Base-by-base conservation (phyloP, 2,888 invertebrate genomes). In the Gandaritis pyraliata region DNA sequence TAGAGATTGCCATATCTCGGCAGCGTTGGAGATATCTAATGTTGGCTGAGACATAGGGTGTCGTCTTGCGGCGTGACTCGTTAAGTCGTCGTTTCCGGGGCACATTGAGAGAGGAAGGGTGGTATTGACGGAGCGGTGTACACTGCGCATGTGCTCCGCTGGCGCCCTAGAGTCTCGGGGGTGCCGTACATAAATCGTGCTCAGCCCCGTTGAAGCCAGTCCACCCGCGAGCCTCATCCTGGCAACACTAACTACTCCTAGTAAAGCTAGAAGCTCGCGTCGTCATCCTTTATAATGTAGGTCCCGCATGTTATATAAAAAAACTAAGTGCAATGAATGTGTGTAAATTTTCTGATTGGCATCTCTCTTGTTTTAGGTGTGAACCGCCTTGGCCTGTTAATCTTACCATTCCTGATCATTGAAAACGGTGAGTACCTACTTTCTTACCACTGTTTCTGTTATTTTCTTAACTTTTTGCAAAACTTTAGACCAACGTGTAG, bases 101-200 rank as follows among this genome's bases (percentile, higher is more conserved):
- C 87, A 85, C 86, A 85, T 81, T 82, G 85, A 83, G 85, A 85
- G 88, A 84, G 86, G 84, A 78, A 80, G 86, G 90, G 87, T 86
- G 88, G 80, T 89, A 89, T 90, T 84, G 89, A 88, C 82, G 85
- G 82, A 77, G 83, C 78, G 85, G 81, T 76, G 74, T 75, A 74
- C 72, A 70, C 76, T 85, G 90, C 92, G 91, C 91, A 88, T 88
- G 89, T 87, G 87, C 87, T 75, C 73, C 78, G 72, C 68, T 77
- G 90, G 90, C 91, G 90, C 90, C 90, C 80, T 78, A 74, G 83
- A 82, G 90, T 90, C 90, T 91, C 87, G 85, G 83, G 83, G 85
- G 83, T 77, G 79, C 79, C 79, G 74, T 88, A 89, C 82, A 83
- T 85, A 87, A 81, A 80, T 84, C 82, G 85, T 74, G 80, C 85